Evolutionary conservation across 2,888 invertebrate species (phyloP).

Genomic region (Chrysopilus asiliformis): DNA sequence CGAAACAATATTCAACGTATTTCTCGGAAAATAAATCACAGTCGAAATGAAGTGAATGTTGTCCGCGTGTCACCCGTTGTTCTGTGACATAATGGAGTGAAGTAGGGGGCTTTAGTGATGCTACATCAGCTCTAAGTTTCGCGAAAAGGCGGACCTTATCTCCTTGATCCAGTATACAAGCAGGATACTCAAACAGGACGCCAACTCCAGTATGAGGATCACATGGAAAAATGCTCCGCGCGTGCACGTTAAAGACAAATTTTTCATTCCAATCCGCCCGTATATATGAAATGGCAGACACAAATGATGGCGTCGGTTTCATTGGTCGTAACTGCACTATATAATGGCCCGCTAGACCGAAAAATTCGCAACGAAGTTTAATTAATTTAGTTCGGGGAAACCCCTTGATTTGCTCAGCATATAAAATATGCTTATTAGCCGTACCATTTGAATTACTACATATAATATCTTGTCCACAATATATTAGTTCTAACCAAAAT

Average conservation of each 20-base stretch:
- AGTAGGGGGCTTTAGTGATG: slow-evolving; percentile 52
- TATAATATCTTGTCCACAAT: slow-evolving; percentile 61
- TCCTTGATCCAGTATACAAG: slow-evolving; percentile 61
- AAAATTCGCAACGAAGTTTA: slow-evolving; percentile 60
- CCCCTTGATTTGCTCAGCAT: slow-evolving; percentile 63
- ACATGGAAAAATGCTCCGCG: slow-evolving; percentile 71
- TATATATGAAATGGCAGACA: slow-evolving; percentile 35
- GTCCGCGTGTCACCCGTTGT: slow-evolving; percentile 51
- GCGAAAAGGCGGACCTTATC: slow-evolving; percentile 73
- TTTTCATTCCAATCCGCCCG: slow-evolving; percentile 69
- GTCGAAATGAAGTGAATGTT: slow-evolving; percentile 62
- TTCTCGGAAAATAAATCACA: slow-evolving; percentile 72
- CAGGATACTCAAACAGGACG: slow-evolving; percentile 72
- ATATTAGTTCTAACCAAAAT: slow-evolving; percentile 65
- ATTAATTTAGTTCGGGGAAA: slow-evolving; percentile 55
- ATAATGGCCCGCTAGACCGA: slow-evolving; percentile 73
- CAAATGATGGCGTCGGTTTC: slow-evolving; percentile 45
- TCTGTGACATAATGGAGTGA: slow-evolving; percentile 49
- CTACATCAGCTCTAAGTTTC: slow-evolving; percentile 53
- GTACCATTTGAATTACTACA: slow-evolving; percentile 47
- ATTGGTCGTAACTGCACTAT: slow-evolving; percentile 58
- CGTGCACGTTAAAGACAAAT: slow-evolving; percentile 74
- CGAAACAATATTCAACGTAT: slow-evolving; percentile 77
- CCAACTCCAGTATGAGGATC: slow-evolving; percentile 58
- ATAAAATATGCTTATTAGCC: slow-evolving; percentile 52